Conservation (phyloP, 2,797 vertebrate species). For the Acanthornis magna region DNA sequence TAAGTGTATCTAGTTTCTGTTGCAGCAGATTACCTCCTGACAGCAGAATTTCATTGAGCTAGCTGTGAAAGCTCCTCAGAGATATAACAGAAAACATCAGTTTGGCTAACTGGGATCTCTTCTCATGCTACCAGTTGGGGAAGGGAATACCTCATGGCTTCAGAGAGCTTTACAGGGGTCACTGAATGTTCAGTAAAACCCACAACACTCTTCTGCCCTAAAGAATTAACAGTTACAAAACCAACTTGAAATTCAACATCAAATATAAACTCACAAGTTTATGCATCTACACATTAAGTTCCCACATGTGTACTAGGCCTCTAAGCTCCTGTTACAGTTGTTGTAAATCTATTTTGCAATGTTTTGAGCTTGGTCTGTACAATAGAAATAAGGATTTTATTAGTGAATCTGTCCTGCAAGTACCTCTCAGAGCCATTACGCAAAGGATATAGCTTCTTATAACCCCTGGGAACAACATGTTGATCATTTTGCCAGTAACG, state of each 20-base stretch:
- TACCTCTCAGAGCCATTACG: neutral
- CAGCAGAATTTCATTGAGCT: neutral
- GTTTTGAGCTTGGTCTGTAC: neutral
- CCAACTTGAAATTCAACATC: neutral
- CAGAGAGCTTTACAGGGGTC: neutral
- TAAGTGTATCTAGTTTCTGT: neutral
- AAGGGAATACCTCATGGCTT: neutral
- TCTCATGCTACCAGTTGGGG: neutral
- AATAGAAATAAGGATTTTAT: neutral
- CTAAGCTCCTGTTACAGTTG: neutral
- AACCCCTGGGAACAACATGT: neutral
- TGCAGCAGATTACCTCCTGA: slow-evolving; percentile 1
- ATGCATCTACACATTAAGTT: rapidly evolving
- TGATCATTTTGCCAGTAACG: neutral
- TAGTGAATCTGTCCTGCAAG: neutral
- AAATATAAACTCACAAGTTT: neutral
- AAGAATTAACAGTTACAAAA: neutral
- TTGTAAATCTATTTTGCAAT: neutral
- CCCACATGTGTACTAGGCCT: neutral
- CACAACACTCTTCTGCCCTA: neutral
- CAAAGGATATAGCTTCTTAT: neutral
- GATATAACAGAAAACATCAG: neutral
- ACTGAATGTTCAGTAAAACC: neutral
- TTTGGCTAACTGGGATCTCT: neutral
- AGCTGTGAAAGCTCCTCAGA: neutral